Evolutionary conservation across 2,113 vertebrate genomes (phyloP).

Genomic region (Puffinus mauretanicus): DNA sequence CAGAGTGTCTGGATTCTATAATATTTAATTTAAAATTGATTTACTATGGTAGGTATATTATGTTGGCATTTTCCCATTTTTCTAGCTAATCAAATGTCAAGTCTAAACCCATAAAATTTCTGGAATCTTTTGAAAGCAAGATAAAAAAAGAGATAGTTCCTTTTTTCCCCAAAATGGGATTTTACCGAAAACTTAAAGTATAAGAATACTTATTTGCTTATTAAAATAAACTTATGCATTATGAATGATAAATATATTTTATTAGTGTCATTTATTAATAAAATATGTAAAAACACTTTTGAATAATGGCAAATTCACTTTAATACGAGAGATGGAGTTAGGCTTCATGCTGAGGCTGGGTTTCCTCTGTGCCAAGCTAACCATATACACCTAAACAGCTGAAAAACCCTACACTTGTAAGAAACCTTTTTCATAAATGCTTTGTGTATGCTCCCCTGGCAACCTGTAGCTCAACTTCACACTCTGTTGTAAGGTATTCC

Average conservation of each 20-base stretch:
- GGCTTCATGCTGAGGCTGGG: neutral
- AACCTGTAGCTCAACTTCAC: neutral
- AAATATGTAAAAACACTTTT: neutral
- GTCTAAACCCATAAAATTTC: neutral
- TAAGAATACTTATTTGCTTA: neutral
- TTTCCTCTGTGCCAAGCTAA: neutral
- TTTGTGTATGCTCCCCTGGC: neutral
- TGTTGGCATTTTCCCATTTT: neutral
- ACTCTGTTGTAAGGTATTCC: neutral
- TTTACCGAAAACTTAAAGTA: neutral
- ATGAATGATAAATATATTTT: neutral
- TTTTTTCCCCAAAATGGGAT: neutral
- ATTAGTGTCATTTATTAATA: neutral
- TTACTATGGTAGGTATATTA: neutral
- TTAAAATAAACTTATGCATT: neutral
- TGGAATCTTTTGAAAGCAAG: neutral
- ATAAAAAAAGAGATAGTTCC: neutral
- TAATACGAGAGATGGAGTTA: neutral
- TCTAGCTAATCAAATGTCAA: neutral
- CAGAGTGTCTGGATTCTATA: neutral
- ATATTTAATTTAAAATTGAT: neutral
- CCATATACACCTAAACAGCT: neutral
- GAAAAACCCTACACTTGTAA: neutral
- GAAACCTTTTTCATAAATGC: neutral
- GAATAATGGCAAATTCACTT: neutral